Conservation (phyloP, 2,888 invertebrate species). For the Ceriagrion tenellum region DNA sequence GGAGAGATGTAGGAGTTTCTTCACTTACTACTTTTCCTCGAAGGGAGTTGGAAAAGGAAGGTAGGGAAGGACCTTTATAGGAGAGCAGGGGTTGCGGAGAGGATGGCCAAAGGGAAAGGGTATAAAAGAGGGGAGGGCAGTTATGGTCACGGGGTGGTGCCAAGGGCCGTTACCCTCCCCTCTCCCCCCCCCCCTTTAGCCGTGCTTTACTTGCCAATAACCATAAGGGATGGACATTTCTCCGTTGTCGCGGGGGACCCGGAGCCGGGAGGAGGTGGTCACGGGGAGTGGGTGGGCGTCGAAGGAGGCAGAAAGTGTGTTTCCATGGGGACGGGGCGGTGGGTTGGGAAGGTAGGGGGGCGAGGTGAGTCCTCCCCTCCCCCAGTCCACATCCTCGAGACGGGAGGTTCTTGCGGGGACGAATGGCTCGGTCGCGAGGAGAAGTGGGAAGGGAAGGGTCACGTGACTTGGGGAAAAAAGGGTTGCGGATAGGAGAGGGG, state of each 20-base stretch:
- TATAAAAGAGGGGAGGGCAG: constrained; percentile 17
- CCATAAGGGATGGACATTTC: constrained; percentile 62
- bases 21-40: background rate
- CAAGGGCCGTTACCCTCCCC: constrained; percentile 38
- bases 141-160: constrained; percentile 46
- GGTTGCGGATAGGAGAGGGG: background rate
- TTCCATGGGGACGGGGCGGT: background rate
- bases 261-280: background rate
- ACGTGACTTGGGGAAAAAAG: background rate
- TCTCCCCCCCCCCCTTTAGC: background rate
- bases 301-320: background rate
- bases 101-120: too few species aligned
- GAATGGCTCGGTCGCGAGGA: background rate
- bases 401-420: background rate
- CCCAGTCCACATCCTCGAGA: too few species aligned
- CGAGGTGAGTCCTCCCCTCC: too few species aligned
- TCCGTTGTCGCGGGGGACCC: background rate
- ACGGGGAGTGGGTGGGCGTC: background rate
- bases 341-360: too few species aligned
- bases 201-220: constrained; percentile 62
- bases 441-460: background rate
- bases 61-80: background rate
- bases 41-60: too few species aligned
- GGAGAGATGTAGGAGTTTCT: too few species aligned
- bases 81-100: background rate